These are phyloP conservation scores for Drosophila triauraria DNA, from an alignment of 1,140 invertebrate genomes.

Conservation along the genomic window DNA sequence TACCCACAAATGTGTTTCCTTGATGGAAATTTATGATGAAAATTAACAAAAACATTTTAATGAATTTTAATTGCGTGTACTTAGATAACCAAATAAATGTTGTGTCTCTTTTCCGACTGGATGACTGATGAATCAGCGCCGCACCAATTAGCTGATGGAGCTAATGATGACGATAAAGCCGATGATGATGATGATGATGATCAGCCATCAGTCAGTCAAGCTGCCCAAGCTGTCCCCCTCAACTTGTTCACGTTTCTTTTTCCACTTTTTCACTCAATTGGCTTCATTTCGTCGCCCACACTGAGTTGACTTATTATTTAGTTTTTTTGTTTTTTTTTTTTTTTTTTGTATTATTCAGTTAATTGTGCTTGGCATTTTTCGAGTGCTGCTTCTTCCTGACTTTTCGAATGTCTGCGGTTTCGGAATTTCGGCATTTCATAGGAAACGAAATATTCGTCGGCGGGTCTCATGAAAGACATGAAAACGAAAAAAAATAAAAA, in stretches of 20 bases:
- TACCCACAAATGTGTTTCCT: not conserved
- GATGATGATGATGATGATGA: conserved; percentile 7
- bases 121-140: conserved; percentile 57
- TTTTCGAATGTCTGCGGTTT: conserved; percentile 20
- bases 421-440: conserved; percentile 34
- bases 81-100: conserved; percentile 68
- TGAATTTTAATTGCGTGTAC: conserved; percentile 75
- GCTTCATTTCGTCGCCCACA: conserved; percentile 52
- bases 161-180: conserved; percentile 9
- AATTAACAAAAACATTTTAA: conserved; percentile 38
- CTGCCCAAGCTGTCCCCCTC: conserved; percentile 22
- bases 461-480: conserved; percentile 16
- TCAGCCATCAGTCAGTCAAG: conserved; percentile 24
- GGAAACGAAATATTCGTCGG: conserved; percentile 30
- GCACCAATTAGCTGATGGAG: conserved; percentile 25
- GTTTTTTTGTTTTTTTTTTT: conserved; percentile 12
- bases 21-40: conserved; percentile 49
- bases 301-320: conserved; percentile 9
- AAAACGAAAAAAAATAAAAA: conserved; percentile 25
- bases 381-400: conserved; percentile 27
- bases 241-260: not conserved
- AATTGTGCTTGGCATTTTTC: conserved; percentile 39
- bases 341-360: conserved; percentile 32
- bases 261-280: conserved; percentile 49
- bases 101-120: conserved; percentile 31